Percentiles rank a stretch among this genome's conserved stretches.
Evolutionary conservation across 2,797 vertebrate species (phyloP).

Genomic region (Setipinna tenuifilis): DNA sequence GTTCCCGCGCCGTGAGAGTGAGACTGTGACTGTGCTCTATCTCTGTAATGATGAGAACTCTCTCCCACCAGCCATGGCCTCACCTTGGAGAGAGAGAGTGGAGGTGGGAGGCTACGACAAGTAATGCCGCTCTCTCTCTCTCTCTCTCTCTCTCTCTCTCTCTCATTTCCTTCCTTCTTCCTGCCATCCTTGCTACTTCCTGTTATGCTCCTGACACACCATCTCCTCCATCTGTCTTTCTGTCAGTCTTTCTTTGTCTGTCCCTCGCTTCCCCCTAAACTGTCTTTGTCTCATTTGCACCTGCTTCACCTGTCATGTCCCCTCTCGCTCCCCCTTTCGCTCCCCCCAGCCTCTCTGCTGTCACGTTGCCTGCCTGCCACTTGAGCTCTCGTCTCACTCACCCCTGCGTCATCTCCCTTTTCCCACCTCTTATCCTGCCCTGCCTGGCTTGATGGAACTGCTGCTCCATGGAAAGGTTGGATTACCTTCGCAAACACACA

Average conservation of each 20-base stretch:
- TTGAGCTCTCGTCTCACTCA: slow-evolving; percentile 42
- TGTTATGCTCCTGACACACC: not conserved
- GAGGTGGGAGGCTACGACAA: slow-evolving; percentile 5
- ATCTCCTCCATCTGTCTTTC: not conserved
- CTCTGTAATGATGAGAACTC: slow-evolving; percentile 3
- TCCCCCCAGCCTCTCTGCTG: slow-evolving; percentile 32
- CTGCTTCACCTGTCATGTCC: not conserved
- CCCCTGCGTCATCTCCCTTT: not conserved
- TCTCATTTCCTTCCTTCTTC: not conserved
- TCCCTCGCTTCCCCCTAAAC: not conserved
- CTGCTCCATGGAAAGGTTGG: slow-evolving; percentile 51
- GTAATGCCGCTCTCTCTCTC: too few species aligned
- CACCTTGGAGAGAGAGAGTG: slow-evolving; percentile 30
- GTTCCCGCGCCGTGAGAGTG: slow-evolving; percentile 9
- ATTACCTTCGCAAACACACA: slow-evolving; percentile 50
- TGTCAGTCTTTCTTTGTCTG: not conserved
- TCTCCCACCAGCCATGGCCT: not conserved
- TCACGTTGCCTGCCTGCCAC: slow-evolving; percentile 55
- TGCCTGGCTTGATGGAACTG: slow-evolving; percentile 60
- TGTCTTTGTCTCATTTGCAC: not conserved
- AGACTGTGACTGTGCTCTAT: too few species aligned
- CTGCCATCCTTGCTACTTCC: not conserved
- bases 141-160: too few species aligned
- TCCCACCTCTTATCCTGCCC: not conserved
- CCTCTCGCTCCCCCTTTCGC: slow-evolving; percentile 33